phyloP scores from a whole-genome alignment of 2,113 vertebrate genomes.

The Heloderma charlesbogerti region DNA sequence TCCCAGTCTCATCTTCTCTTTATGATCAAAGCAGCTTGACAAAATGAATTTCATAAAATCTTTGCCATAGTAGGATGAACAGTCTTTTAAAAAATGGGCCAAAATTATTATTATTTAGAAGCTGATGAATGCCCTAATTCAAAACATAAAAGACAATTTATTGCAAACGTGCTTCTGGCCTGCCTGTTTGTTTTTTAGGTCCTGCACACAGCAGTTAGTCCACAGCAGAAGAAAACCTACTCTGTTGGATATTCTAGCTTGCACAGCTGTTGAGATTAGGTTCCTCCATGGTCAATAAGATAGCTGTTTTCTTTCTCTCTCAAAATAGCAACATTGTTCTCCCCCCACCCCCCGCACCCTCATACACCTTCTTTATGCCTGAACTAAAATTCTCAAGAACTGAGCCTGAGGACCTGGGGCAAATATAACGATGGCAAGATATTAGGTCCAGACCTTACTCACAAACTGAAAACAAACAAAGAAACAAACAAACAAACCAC shows the following conservation, averaged over 20 bases:
- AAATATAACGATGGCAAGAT: no score
- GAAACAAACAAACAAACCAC: no score
- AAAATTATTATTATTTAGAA: slow-evolving; percentile 44
- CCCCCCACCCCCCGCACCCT: neutral
- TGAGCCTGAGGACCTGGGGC: neutral
- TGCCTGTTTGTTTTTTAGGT: rapidly evolving
- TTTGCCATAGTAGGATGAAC: slow-evolving; percentile 43
- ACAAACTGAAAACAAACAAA: no score
- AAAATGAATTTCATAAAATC: slow-evolving; percentile 47
- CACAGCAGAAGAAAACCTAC: neutral
- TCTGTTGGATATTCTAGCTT: rapidly evolving
- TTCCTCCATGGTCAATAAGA: neutral
- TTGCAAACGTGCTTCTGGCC: neutral
- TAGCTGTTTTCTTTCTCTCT: neutral
- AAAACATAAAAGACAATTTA: neutral
- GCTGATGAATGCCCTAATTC: slow-evolving; percentile 19
- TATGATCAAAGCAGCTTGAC: slow-evolving; percentile 60
- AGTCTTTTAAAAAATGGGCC: neutral
- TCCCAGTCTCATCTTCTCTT: slow-evolving; percentile 43
- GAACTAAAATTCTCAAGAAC: no score
- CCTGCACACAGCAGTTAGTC: neutral
- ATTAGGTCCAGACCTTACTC: no score
- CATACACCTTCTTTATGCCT: neutral
- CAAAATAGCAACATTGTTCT: neutral
- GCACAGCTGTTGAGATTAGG: neutral